Base-by-base conservation (phyloP, 2,888 invertebrate species). In the Tineola bisselliella region DNA sequence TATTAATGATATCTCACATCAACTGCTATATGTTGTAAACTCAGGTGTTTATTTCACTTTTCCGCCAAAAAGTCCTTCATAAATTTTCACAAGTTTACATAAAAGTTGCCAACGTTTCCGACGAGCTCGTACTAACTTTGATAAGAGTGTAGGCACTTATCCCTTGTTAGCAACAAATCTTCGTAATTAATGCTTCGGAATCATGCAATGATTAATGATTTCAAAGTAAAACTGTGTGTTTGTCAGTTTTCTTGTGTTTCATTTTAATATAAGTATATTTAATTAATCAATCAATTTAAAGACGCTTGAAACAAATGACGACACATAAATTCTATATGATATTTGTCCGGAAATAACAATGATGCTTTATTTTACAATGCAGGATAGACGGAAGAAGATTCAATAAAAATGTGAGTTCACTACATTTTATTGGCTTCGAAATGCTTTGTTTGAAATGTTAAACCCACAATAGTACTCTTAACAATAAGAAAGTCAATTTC, bases 81-180 rank as follows among this genome's bases (percentile, higher is more conserved):
- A 58, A 58, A 58, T 58, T 58, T 58, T 33, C 58, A 6, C 31
- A 57, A 57, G 57, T 57, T 30, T 8, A 57, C 33, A 58, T 58
- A 58, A 58, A 58, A 58, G 58, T 58, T 58, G 17, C 3, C 17
- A 58, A 58, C 58, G 31, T 33, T 56, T 13, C 58, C 31, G 31
- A 13, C 58, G 33, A 33, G 33, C 58, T 33, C 13, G 33, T 58
- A 1, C 19, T 15, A 33, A 58, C 33, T 58, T 58, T 58, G 58
- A 58, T 33, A 30, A 58, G 58, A 13, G 58, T 58, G 56, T 56
- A 19, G 12, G 33, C 58, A 58, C 33, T 58, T 58, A 58, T 58
- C 33, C 58, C 19, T 31, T 33, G 58, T 58, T 58, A 58, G 58
- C 31, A 58, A 58, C 33, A 15, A 58, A 58, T 58, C 58, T 58